A percentile compares a stretch with the other conserved stretches of the same genome.
These are phyloP conservation scores for Gonocerus acuteangulatus DNA, from an alignment of 2,888 invertebrate genomes.

Conservation along the genomic window DNA sequence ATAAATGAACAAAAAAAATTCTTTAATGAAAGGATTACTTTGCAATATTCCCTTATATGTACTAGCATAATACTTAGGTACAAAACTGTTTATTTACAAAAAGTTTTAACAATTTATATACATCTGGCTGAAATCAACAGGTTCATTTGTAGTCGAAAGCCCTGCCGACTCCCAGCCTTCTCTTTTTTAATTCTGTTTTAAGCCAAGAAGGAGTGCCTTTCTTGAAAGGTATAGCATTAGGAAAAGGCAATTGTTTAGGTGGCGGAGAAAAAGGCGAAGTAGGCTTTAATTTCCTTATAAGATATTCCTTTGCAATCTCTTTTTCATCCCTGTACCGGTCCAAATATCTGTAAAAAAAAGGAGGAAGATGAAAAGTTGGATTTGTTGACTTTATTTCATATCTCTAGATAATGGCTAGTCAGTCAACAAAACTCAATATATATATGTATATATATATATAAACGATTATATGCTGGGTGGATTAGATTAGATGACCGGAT, in stretches of 20 bases:
- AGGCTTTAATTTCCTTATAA: conserved; percentile 68
- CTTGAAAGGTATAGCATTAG: conserved; percentile 57
- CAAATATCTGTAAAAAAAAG: conserved; percentile 57
- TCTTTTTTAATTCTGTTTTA: conserved; percentile 61
- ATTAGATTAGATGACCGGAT: too few species aligned
- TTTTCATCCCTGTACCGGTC: conserved; percentile 89
- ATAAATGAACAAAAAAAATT: too few species aligned
- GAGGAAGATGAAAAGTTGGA: neutral
- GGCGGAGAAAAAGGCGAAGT: conserved; percentile 74
- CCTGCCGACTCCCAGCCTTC: conserved; percentile 64
- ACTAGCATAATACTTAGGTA: too few species aligned
- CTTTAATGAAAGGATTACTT: too few species aligned
- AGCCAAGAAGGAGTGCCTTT: conserved; percentile 63
- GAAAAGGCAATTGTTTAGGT: conserved; percentile 58
- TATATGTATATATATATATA: too few species aligned
- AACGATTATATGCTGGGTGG: too few species aligned
- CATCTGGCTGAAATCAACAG: too few species aligned
- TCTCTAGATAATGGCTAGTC: too few species aligned
- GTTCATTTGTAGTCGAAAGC: conserved; percentile 57
- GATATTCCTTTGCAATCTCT: conserved; percentile 79
- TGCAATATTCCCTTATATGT: too few species aligned
- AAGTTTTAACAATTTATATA: too few species aligned
- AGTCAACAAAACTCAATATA: neutral
- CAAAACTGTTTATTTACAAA: too few species aligned
- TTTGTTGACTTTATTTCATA: neutral